Evolutionary conservation across 2,113 vertebrate species (phyloP).

Genomic region (Mormoops blainvillei): DNA sequence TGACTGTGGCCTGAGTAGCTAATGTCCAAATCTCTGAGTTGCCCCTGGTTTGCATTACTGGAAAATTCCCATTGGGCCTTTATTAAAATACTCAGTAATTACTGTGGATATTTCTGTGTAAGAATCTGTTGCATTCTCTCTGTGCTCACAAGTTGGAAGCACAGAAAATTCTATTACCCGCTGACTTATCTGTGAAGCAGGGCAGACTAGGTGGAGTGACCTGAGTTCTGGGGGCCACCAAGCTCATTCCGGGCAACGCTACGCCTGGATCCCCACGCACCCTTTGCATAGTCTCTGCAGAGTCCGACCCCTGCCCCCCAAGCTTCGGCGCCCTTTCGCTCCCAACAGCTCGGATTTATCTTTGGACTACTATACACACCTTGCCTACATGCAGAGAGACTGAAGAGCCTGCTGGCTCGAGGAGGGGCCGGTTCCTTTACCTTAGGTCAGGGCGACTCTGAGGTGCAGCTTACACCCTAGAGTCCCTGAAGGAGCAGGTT

Average conservation of each 20-base stretch:
- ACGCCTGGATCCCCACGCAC: background rate
- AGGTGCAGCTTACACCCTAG: background rate
- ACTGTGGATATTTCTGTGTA: background rate
- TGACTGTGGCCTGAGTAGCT: background rate
- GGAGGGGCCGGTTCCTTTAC: background rate
- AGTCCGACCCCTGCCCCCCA: too few species aligned
- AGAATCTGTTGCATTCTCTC: background rate
- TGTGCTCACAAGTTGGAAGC: background rate
- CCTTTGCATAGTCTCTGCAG: background rate
- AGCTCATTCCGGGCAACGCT: accelerated
- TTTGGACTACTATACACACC: background rate
- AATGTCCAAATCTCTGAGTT: background rate
- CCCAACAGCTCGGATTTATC: background rate
- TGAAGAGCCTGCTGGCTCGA: background rate
- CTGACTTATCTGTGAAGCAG: background rate
- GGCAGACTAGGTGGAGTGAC: accelerated
- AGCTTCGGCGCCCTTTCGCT: too few species aligned
- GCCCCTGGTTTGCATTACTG: background rate
- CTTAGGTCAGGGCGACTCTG: background rate
- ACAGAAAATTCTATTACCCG: background rate
- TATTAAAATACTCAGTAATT: background rate
- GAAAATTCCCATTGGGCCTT: background rate
- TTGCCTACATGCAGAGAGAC: background rate
- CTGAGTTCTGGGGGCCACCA: background rate
- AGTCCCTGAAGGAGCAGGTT: background rate